Base-by-base conservation (phyloP, 2,888 invertebrate genomes). In the Horisme vitalbata region DNA sequence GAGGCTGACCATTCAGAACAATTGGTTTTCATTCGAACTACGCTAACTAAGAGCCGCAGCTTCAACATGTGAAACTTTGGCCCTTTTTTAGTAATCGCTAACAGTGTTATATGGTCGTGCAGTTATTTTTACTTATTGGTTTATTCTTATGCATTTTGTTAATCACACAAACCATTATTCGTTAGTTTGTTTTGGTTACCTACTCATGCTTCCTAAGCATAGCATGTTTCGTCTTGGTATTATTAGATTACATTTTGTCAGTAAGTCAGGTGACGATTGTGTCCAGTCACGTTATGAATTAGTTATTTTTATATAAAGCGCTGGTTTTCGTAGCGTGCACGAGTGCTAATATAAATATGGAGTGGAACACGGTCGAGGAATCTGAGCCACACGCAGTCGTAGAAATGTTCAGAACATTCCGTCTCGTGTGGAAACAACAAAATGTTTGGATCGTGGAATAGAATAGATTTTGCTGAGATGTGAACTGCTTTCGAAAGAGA, bases 1-100 rank as follows among this genome's bases (percentile, higher is more conserved):
- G 76, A 77, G 61, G 79, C 88, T 88, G 83, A 84, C 77, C 85
- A 85, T 83, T 82, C 65, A 87, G 84, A 87, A 89, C 68, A 86
- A 79, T 76, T 73, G 71, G 69, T 84, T 87, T 82, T 83, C 79
- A 87, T 84, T 80, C 71, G 67, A 68, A 67, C 74, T 55, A 57
- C 45, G 45, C 37, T 46, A 36, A 48, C 11, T 18, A n/a, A 38
- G 54, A 48, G 47, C 46, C 55, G 52, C 49, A 56, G 54, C 34
- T 52, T 53, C 57, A 47, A 35, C 12, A 34, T 2, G 21, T 26
- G 35, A 46, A 41, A 45, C 41, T 38, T 35, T 35, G 37, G 27
- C 49, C 24, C 49, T 41, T n/a, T 41, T 38, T 24, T 30, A 31
- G 32, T 32, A 23, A 37, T 41, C 27, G 15, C 39, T 44, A 31